Conservation (phyloP, 2,113 vertebrate species). For the Genyomyrus donnyi region DNA sequence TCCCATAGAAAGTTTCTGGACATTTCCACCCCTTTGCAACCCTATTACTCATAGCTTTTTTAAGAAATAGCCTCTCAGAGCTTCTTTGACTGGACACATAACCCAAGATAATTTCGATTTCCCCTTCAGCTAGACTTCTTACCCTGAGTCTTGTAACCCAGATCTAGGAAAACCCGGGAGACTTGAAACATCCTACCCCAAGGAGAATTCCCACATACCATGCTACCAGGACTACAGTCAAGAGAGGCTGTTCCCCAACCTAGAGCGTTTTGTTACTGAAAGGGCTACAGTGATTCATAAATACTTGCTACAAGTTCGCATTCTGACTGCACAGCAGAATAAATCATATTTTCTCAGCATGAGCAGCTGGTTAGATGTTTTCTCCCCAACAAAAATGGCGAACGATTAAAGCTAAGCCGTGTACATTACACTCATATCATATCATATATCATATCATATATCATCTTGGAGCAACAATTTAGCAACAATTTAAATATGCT, state of each 20-base stretch:
- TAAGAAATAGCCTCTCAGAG: not conserved
- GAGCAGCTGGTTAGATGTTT: not conserved
- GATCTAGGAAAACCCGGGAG: not conserved
- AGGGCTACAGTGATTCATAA: not conserved
- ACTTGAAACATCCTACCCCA: not conserved
- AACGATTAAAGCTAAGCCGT: not conserved
- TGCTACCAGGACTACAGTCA: not conserved
- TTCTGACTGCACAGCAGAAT: not conserved
- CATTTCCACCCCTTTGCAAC: not conserved
- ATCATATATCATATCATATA: not conserved
- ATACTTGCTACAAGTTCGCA: not conserved
- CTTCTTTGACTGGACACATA: not conserved
- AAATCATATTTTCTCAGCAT: not conserved
- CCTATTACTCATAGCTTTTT: not conserved
- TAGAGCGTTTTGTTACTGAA: not conserved
- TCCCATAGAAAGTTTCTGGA: not conserved
- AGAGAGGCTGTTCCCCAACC: not conserved
- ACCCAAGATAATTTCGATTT: not conserved
- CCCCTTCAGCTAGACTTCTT: not conserved
- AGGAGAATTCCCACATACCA: not conserved
- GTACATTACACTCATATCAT: not conserved
- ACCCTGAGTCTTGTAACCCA: not conserved
- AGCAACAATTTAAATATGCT: not conserved
- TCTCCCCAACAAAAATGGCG: not conserved
- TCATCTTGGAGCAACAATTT: not conserved